These are phyloP conservation scores for Metacarcinus magister DNA, from an alignment of 2,888 invertebrate genomes.

Conservation along the genomic window DNA sequence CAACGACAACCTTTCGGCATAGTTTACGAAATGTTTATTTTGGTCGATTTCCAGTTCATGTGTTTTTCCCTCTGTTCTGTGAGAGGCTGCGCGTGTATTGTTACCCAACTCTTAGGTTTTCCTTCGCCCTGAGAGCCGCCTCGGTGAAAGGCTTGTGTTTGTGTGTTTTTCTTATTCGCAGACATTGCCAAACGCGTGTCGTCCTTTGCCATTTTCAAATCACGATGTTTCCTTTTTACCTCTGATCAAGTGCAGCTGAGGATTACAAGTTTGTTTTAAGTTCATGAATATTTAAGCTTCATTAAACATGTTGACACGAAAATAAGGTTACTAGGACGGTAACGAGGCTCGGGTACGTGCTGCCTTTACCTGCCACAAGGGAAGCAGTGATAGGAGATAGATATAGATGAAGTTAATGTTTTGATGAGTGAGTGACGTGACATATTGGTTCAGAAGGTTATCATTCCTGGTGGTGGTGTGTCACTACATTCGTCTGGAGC, in stretches of 20 bases:
- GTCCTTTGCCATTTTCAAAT: not conserved
- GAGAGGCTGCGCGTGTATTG: too few relatives aligned
- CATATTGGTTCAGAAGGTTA: too few relatives aligned
- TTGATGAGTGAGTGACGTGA: too few relatives aligned
- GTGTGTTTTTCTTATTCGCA: not conserved
- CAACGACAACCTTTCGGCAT: too few relatives aligned
- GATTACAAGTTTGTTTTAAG: not conserved
- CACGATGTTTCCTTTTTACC: not conserved
- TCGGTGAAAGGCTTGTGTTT: too few relatives aligned
- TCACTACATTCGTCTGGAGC: too few relatives aligned
- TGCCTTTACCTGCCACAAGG: not conserved
- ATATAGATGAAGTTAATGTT: not conserved
- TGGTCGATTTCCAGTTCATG: too few relatives aligned
- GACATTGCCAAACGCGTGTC: not conserved
- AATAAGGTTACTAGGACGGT: not conserved
- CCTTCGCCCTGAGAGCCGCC: too few relatives aligned
- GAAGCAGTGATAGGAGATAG: not conserved
- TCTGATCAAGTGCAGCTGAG: not conserved
- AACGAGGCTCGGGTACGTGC: not conserved
- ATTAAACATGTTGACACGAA: not conserved
- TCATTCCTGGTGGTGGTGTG: too few relatives aligned
- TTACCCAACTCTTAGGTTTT: too few relatives aligned
- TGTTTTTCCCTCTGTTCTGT: too few relatives aligned
- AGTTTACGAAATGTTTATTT: too few relatives aligned
- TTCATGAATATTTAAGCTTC: slow-evolving; percentile 7